A percentile compares a stretch with the other conserved stretches of the same genome.
Evolutionary conservation across 2,113 vertebrate genomes (phyloP).

Genomic region (Chloroceryle aenea): DNA sequence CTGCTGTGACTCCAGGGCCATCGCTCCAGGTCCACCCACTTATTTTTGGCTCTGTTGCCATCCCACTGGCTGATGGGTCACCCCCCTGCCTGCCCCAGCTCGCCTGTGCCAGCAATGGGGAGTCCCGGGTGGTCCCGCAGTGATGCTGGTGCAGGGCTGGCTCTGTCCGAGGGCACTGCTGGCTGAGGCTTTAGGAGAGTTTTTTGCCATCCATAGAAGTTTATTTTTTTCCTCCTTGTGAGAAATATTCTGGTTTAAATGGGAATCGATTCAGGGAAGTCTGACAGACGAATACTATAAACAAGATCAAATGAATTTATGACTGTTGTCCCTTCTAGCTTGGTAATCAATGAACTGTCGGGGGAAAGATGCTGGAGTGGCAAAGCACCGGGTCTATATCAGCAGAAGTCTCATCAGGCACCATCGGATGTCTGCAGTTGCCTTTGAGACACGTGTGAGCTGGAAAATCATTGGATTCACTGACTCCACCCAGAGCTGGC

Average conservation of each 20-base stretch:
- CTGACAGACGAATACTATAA: background rate
- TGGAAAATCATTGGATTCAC: background rate
- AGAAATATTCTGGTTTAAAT: constrained; percentile 1
- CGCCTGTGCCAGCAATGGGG: rapidly evolving
- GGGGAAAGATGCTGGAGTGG: background rate
- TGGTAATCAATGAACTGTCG: constrained; percentile 8
- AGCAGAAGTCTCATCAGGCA: background rate
- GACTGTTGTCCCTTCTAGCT: constrained; percentile 10
- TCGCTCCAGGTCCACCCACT: rapidly evolving
- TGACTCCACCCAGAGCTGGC: background rate
- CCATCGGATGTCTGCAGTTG: rapidly evolving
- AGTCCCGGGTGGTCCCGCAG: background rate
- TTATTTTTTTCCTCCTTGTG: rapidly evolving
- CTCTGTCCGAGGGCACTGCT: rapidly evolving
- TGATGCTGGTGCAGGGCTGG: background rate
- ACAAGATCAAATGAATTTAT: constrained; percentile 37
- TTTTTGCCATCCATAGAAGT: background rate
- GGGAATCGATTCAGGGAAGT: background rate
- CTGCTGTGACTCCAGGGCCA: rapidly evolving
- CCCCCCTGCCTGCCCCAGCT: background rate
- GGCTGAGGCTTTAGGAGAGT: background rate
- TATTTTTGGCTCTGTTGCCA: background rate
- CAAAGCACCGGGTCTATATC: background rate
- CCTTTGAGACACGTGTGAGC: background rate
- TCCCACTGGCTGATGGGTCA: rapidly evolving